phyloP scores from a whole-genome alignment of 2,888 invertebrate genomes.

The Atherix ibis region DNA sequence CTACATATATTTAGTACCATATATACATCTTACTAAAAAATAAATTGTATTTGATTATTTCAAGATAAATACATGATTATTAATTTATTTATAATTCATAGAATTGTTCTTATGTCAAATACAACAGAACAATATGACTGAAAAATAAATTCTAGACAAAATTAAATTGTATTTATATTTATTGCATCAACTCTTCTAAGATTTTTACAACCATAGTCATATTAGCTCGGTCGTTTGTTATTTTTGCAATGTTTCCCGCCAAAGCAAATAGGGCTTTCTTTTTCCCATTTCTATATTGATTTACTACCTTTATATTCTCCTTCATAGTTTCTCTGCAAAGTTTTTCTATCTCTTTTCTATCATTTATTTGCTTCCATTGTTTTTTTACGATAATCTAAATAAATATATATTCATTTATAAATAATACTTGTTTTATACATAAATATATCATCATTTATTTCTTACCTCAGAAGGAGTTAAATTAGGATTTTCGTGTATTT shows the following conservation, averaged over 20 bases:
- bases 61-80: no score
- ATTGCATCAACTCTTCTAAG: constrained; percentile 44
- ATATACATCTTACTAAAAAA: no score
- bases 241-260: constrained; percentile 41
- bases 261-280: constrained; percentile 49
- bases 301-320: constrained; percentile 48
- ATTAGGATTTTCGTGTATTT: constrained; percentile 32
- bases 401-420: constrained; percentile 20
- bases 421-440: constrained; percentile 15
- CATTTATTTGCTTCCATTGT: constrained; percentile 47
- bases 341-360: constrained; percentile 40
- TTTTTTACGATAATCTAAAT: constrained; percentile 43
- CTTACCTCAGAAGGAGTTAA: constrained; percentile 25
- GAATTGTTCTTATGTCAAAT: no score
- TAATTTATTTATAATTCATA: no score
- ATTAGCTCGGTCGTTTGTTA: constrained; percentile 46
- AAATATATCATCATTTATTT: constrained; percentile 4
- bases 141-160: no score
- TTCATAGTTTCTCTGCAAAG: constrained; percentile 45
- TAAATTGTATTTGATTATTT: no score
- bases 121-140: no score
- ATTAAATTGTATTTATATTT: no score
- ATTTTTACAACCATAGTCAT: constrained; percentile 45
- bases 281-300: constrained; percentile 53
- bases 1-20: no score